Evolutionary conservation across 2,797 vertebrate genomes (phyloP), one percentile per base, ranked within the genome.

Genomic region (Arrhamphus sclerolepis): DNA sequence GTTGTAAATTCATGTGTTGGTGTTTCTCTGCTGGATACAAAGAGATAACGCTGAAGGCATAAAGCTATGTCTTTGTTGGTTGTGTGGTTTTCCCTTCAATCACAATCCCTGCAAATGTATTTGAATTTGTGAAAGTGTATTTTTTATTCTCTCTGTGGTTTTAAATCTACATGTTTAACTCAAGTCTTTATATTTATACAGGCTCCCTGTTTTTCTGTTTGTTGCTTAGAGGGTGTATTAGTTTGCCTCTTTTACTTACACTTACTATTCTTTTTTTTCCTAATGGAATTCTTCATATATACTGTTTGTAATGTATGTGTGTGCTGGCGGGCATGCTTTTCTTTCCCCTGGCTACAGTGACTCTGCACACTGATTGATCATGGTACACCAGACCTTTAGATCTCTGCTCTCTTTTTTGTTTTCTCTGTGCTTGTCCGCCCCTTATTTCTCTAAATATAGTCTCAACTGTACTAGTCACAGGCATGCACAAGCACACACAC

Each of bases 361-460:
- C 70, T 68, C 77, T 68, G 68, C 78, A 70, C 69, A 61, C 73
- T 90, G 91, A 92, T 92, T 91, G 90, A 92, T 92, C 84, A 88
- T 89, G 58, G 44, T 57, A 83, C 83, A 88, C 78, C 75, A 88
- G 89, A 91, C 88, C 89, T 90, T 83, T 84, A 70, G 78, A 82
- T 81, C 81, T 83, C 84, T 86, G 75, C 83, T 78, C 77, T 75
- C 70, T 83, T 83, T 78, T 68, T 51, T 70, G 57, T 73, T 73
- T 72, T 83, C 68, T 72, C 54, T 75, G 58, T 66, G 60, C 75
- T 75, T 67, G 72, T 86, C 72, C 72, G 71, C 69, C 74, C 81
- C 78, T 82, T 58, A 71, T 62, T 64, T 70, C 58, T 84, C 88
- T 91, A 92, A 91, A 92, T 91, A 90, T 93, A 92, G 87, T 77